Conservation (phyloP, 2,797 vertebrate genomes). For the Liasis olivaceus region DNA sequence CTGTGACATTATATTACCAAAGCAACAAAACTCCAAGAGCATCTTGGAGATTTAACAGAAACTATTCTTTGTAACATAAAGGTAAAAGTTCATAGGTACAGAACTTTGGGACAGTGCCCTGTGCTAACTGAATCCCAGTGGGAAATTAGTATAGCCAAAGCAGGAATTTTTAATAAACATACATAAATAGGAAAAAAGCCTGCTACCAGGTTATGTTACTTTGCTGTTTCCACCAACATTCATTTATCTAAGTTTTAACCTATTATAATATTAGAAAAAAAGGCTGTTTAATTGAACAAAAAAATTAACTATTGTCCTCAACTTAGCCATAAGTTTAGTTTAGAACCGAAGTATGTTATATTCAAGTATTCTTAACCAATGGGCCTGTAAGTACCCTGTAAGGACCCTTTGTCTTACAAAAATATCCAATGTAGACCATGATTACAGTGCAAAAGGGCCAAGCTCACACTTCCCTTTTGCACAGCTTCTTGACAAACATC, state of each 20-base stretch:
- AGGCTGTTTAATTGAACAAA: background rate
- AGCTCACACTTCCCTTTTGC: background rate
- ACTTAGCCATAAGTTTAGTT: background rate
- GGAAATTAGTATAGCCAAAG: background rate
- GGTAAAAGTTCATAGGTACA: background rate
- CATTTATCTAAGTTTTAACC: background rate
- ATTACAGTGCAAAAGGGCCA: background rate
- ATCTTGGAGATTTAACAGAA: background rate
- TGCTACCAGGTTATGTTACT: background rate
- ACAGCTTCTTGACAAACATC: background rate
- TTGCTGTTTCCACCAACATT: background rate
- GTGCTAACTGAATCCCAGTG: background rate
- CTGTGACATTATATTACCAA: background rate
- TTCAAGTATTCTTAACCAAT: background rate
- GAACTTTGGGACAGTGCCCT: background rate
- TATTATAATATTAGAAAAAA: background rate
- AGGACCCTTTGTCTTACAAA: background rate
- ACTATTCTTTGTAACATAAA: background rate
- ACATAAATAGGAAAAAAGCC: background rate
- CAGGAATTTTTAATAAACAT: background rate
- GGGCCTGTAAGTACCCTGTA: background rate
- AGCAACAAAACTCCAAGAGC: background rate
- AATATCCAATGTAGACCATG: background rate
- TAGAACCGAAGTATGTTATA: background rate
- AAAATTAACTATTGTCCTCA: background rate